Conservation (phyloP, 2,888 invertebrate species). For the Microctonus hyperodae region DNA sequence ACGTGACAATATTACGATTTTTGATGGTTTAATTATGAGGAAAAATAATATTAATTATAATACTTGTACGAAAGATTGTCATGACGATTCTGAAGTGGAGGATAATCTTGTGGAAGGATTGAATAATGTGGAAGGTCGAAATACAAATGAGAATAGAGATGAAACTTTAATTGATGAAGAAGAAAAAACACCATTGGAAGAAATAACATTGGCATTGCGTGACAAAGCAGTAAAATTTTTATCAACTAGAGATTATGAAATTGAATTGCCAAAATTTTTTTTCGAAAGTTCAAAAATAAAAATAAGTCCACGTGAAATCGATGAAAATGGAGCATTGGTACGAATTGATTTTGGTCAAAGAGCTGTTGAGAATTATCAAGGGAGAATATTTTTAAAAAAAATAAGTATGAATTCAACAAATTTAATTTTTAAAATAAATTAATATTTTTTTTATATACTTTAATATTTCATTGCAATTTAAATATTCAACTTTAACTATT, state of each 20-base stretch:
- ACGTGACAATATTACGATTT: conserved; percentile 72
- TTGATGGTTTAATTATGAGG: conserved; percentile 71
- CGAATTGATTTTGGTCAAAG: conserved; percentile 74
- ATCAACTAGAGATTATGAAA: conserved; percentile 78
- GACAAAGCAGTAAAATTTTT: conserved; percentile 77
- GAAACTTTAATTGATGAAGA: conserved; percentile 46
- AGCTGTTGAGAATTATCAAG: conserved; percentile 60
- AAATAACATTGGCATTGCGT: conserved; percentile 76
- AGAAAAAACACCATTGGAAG: conserved; percentile 71
- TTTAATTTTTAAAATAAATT: neutral
- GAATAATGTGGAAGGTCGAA: conserved; percentile 57
- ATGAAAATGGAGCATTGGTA: conserved; percentile 76
- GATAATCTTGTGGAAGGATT: conserved; percentile 51
- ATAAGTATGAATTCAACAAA: conserved; percentile 67
- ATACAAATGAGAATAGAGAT: conserved; percentile 63
- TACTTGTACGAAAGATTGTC: conserved; percentile 43
- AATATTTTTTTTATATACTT: no score
- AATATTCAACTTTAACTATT: conserved; percentile 5
- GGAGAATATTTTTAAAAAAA: conserved; percentile 74
- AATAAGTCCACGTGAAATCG: conserved; percentile 77
- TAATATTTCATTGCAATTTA: neutral
- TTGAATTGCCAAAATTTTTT: conserved; percentile 75
- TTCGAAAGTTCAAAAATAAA: conserved; percentile 78
- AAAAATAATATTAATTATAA: conserved; percentile 70
- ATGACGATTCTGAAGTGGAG: conserved; percentile 47